These are phyloP conservation scores for Paraescarpia echinospica DNA, from an alignment of 1,140 invertebrate species.

Conservation along the genomic window DNA sequence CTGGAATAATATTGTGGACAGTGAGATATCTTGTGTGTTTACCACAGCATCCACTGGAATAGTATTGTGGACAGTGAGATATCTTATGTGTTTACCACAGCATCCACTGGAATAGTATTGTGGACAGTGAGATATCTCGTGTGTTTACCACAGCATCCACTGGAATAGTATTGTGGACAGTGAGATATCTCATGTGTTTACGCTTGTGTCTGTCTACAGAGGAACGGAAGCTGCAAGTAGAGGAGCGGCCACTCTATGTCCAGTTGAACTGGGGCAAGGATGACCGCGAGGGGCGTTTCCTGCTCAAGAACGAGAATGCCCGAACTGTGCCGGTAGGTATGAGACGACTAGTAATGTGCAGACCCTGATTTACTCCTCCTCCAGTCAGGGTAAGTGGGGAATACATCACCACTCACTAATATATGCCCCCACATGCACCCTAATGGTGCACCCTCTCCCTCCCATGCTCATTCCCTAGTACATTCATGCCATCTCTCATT, in stretches of 20 bases:
- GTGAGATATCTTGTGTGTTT: too few relatives aligned
- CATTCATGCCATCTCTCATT: too few relatives aligned
- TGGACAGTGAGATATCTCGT: too few relatives aligned
- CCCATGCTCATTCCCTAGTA: too few relatives aligned
- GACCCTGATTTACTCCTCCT: background rate
- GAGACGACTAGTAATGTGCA: background rate
- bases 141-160: background rate
- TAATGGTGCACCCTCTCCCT: background rate
- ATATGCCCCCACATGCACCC: background rate
- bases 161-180: background rate
- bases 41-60: too few relatives aligned
- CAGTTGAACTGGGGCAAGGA: slow-evolving; percentile 99
- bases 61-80: too few relatives aligned
- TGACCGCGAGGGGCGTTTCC: slow-evolving; percentile 94
- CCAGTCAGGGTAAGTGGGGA: background rate
- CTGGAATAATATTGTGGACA: too few relatives aligned
- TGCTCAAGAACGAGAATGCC: slow-evolving; percentile 81
- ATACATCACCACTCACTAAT: background rate
- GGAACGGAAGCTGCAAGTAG: slow-evolving; percentile 82
- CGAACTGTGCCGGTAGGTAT: slow-evolving; percentile 31
- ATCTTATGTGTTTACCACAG: too few relatives aligned
- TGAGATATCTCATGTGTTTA: background rate
- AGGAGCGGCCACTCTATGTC: slow-evolving; percentile 94
- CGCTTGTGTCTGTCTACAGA: slow-evolving; percentile 63
- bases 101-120: too few relatives aligned